Evolutionary conservation across 1,140 invertebrate species (phyloP), one percentile per base, ranked within the genome.

Genomic region (Tenebrio molitor): DNA sequence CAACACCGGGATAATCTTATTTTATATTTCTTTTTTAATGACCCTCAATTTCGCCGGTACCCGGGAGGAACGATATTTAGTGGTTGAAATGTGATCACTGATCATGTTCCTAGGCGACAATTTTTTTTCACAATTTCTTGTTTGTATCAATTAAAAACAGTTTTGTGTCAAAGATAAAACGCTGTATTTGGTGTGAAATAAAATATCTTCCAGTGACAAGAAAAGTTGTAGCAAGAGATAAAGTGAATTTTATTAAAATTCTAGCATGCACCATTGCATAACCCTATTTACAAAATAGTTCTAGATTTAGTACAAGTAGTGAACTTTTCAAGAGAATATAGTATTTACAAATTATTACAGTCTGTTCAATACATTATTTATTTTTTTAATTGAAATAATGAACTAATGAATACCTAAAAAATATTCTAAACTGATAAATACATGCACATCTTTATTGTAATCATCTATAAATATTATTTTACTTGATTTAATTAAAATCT

Each of bases 191-290:
- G n/a, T n/a, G n/a, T n/a, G n/a, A n/a, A n/a, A n/a, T n/a, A n/a
- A n/a, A n/a, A n/a, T n/a, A n/a, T n/a, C n/a, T n/a, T n/a, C n/a
- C n/a, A n/a, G n/a, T n/a, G n/a, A n/a, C n/a, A n/a, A n/a, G 15
- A 33, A 29, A 58, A 58, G 10, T 19, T 67, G 58, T 75, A 76
- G 74, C 71, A 76, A 76, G 76, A 78, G 77, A 76, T 73, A 78
- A 78, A 76, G 75, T 78, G 75, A 75, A 78, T 78, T 78, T 78
- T 78, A 78, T 78, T 78, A 76, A 78, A 78, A 76, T 76, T 73
- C 75, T 74, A 78, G 75, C 77, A 78, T 76, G 77, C 72, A 74
- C 72, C 71, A 75, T 78, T 76, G 68, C 70, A 72, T 76, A 78
- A 78, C 75, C 21, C 73, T 78, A 78, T 74, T 76, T 76, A 78